These are phyloP conservation scores for Falco novaeseelandiae DNA, from an alignment of 2,797 vertebrate species.

Conservation along the genomic window DNA sequence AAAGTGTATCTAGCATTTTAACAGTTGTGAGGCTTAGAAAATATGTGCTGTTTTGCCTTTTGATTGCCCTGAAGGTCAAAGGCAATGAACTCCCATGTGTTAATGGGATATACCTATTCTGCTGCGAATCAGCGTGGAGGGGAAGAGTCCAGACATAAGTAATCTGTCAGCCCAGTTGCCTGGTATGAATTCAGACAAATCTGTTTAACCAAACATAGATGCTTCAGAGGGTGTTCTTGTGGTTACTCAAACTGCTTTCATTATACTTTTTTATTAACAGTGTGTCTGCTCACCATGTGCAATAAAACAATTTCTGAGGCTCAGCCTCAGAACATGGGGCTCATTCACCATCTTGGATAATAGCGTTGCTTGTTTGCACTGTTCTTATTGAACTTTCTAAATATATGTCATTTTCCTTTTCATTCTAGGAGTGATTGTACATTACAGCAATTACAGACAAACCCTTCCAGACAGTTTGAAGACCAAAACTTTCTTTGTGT, in stretches of 20 bases:
- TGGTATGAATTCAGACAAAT: slow-evolving; percentile 57
- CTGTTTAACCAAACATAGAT: slow-evolving; percentile 37
- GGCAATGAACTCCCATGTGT: background rate
- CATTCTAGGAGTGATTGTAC: slow-evolving; percentile 63
- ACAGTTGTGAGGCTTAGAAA: background rate
- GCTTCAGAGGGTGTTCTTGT: slow-evolving; percentile 43
- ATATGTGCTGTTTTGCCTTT: background rate
- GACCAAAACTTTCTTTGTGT: slow-evolving; percentile 75
- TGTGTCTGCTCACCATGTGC: slow-evolving; percentile 60
- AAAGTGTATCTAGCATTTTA: background rate
- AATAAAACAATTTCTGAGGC: slow-evolving; percentile 62
- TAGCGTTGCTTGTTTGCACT: slow-evolving; percentile 60
- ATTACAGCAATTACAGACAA: slow-evolving; percentile 75
- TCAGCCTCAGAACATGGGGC: slow-evolving; percentile 44
- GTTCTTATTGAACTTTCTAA: slow-evolving; percentile 72
- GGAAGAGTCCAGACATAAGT: slow-evolving; percentile 10
- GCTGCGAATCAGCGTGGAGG: background rate
- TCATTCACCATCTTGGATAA: slow-evolving; percentile 50
- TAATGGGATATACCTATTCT: background rate
- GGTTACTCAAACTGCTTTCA: slow-evolving; percentile 55
- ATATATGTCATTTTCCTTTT: slow-evolving; percentile 73
- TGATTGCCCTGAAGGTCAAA: background rate
- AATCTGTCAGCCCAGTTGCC: slow-evolving; percentile 40
- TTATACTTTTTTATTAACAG: slow-evolving; percentile 56
- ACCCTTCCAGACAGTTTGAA: slow-evolving; percentile 72